These are phyloP conservation scores for cattle (Bos taurus) DNA, from an alignment of 2,113 vertebrate genomes.

Conservation along the genomic window DNA sequence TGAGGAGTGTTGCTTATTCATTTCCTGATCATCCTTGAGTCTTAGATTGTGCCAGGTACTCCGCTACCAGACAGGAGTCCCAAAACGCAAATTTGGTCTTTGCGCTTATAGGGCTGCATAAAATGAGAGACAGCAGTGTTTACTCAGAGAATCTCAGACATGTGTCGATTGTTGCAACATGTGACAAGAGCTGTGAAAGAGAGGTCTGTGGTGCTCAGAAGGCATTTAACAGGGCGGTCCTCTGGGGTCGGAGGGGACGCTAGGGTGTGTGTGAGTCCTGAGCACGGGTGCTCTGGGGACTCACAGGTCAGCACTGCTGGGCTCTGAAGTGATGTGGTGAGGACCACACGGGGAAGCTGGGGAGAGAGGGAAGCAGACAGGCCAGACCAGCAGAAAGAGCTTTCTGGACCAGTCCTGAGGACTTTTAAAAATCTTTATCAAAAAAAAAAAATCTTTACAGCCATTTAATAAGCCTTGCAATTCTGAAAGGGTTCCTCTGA, in stretches of 20 bases:
- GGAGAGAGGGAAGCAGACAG: background rate
- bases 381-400: background rate
- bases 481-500: background rate
- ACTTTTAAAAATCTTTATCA: background rate
- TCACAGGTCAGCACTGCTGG: background rate
- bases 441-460: background rate
- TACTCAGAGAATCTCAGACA: background rate
- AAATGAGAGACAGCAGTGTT: background rate
- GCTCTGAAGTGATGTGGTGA: fast-evolving
- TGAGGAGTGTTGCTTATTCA: background rate
- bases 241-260: background rate
- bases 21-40: background rate
- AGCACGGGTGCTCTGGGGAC: fast-evolving
- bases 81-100: background rate
- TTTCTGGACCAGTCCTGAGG: background rate
- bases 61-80: fast-evolving
- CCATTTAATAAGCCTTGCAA: background rate
- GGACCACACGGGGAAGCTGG: background rate
- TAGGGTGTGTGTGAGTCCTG: fast-evolving
- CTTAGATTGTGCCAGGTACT: background rate
- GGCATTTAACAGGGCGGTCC: fast-evolving
- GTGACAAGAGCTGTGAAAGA: background rate
- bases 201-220: fast-evolving
- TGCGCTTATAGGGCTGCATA: background rate
- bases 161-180: fast-evolving